Evolutionary conservation across 1,140 invertebrate species (phyloP).

Genomic region (Anthonomus grandis): DNA sequence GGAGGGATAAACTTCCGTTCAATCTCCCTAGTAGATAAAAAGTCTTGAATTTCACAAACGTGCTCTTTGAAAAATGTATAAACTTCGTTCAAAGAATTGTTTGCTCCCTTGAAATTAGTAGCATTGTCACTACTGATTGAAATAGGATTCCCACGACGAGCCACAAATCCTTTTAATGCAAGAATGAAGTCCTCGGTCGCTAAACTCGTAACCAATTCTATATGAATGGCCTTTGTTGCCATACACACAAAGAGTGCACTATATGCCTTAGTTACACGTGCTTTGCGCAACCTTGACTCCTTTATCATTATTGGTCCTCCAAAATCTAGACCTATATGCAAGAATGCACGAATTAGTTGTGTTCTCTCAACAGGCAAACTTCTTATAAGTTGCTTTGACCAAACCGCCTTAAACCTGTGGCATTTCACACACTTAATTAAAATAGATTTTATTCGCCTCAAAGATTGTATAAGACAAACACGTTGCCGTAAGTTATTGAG

Average conservation of each 20-base stretch:
- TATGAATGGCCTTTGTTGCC: constrained; percentile 48
- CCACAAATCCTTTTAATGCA: constrained; percentile 46
- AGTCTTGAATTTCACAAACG: background rate
- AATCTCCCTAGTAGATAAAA: background rate
- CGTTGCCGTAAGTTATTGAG: constrained; percentile 12
- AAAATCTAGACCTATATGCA: constrained; percentile 21
- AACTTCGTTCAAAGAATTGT: constrained; percentile 13
- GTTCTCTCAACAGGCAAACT: constrained; percentile 13
- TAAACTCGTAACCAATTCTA: constrained; percentile 47
- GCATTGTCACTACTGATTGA: constrained; percentile 23
- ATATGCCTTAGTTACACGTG: constrained; percentile 40
- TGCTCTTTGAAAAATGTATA: constrained; percentile 7
- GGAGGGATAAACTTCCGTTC: constrained; percentile 38
- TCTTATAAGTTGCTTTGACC: constrained; percentile 17
- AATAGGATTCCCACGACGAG: constrained; percentile 36
- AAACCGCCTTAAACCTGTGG: constrained; percentile 5
- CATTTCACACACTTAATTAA: constrained; percentile 17
- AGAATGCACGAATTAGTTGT: background rate
- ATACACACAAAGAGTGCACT: constrained; percentile 47
- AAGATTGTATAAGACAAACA: constrained; percentile 15
- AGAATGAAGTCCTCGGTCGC: constrained; percentile 45
- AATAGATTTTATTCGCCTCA: constrained; percentile 10
- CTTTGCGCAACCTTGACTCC: constrained; percentile 1
- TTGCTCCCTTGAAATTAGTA: constrained; percentile 20
- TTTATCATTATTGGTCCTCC: constrained; percentile 23